Percentiles rank a stretch among this genome's conserved stretches.
Evolutionary conservation across 2,797 vertebrate genomes (phyloP).

Genomic region (Sphaeramia orbicularis): DNA sequence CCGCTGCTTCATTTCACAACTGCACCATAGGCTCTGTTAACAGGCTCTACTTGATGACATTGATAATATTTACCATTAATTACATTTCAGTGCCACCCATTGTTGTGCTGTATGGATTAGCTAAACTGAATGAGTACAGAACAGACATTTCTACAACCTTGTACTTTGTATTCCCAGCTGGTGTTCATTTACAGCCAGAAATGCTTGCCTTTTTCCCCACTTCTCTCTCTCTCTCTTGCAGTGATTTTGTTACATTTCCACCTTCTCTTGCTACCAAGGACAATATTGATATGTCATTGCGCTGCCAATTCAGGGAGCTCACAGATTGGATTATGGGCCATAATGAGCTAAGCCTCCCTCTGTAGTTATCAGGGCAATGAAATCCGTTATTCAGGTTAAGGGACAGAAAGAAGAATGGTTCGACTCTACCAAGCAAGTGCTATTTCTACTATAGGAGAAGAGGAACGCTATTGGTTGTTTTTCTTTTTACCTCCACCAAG

Average conservation of each 20-base stretch:
- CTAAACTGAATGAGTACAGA: constrained; percentile 32
- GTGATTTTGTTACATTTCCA: constrained; percentile 48
- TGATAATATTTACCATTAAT: constrained; percentile 23
- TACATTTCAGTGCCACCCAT: constrained; percentile 9
- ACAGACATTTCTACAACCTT: constrained; percentile 42
- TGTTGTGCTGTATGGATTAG: constrained; percentile 23
- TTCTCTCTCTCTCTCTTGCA: constrained; percentile 23
- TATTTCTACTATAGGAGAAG: not conserved
- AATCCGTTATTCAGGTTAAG: constrained; percentile 63
- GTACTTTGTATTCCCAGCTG: constrained; percentile 47
- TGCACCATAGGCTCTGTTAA: constrained; percentile 15
- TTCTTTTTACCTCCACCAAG: too few species aligned
- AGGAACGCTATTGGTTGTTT: constrained; percentile 1
- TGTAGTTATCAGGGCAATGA: constrained; percentile 66
- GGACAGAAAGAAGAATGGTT: constrained; percentile 52
- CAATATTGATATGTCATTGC: constrained; percentile 70
- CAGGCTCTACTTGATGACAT: constrained; percentile 22
- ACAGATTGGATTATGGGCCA: constrained; percentile 71
- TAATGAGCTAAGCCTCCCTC: constrained; percentile 72
- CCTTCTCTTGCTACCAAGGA: constrained; percentile 67
- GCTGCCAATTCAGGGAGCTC: constrained; percentile 57
- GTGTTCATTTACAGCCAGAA: constrained; percentile 40
- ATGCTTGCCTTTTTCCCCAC: constrained; percentile 12
- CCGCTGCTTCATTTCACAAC: constrained; percentile 6
- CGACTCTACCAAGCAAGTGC: constrained; percentile 26